Conservation (phyloP, 2,797 vertebrate species). For the Sebastes kiyomatsui region DNA sequence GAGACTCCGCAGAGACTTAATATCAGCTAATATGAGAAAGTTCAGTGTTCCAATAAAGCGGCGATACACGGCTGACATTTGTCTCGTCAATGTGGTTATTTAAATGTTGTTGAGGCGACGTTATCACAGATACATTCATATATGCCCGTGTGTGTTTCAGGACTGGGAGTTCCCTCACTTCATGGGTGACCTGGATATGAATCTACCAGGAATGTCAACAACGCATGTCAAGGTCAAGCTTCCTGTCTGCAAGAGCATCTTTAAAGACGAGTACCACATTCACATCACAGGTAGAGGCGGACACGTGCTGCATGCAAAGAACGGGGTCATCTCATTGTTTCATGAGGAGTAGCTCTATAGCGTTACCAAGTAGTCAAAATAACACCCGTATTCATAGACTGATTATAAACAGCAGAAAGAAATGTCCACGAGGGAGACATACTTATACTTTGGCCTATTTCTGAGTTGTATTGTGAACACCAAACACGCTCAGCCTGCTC, state of each 20-base stretch:
- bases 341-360: not conserved
- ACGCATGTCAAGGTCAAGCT: constrained; percentile 94
- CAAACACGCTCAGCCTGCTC: constrained; percentile 38
- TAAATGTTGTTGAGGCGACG: not conserved
- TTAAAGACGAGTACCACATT: constrained; percentile 97
- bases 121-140: not conserved
- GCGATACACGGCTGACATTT: constrained; percentile 30
- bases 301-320: not conserved
- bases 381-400: constrained; percentile 1
- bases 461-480: constrained; percentile 21
- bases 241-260: constrained; percentile 91
- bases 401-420: constrained; percentile 29
- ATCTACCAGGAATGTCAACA: constrained; percentile 94
- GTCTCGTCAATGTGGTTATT: constrained; percentile 14
- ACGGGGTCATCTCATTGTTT: constrained; percentile 1
- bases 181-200: constrained; percentile 97
- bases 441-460: constrained; percentile 48
- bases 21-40: constrained; percentile 49
- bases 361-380: not conserved
- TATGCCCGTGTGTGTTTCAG: constrained; percentile 71
- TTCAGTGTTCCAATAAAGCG: constrained; percentile 32
- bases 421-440: constrained; percentile 4
- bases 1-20: constrained; percentile 48
- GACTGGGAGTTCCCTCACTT: constrained; percentile 99
- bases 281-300: constrained; percentile 92